phyloP scores from a whole-genome alignment of 2,797 vertebrate species.

The Lepilemur ruficaudatus region DNA sequence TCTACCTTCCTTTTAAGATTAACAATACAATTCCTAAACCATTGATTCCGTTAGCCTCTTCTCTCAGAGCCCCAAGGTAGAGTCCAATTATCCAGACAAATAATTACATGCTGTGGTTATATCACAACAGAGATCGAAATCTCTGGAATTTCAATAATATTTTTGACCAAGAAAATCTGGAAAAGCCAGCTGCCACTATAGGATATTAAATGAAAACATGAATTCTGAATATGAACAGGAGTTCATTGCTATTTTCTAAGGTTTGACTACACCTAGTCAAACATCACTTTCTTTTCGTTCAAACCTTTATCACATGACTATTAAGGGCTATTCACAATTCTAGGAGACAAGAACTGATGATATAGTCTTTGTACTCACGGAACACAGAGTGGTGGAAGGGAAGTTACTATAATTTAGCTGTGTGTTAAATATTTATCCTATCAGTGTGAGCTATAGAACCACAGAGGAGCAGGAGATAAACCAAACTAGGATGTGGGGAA shows the following conservation, averaged over 20 bases:
- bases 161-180: constrained; percentile 5
- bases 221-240: neutral
- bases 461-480: neutral
- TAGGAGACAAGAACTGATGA: neutral
- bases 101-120: neutral
- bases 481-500: neutral
- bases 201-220: neutral
- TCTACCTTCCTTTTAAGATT: constrained; percentile 59
- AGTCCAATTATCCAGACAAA: constrained; percentile 50
- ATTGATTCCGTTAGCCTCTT: constrained; percentile 25
- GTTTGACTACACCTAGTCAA: neutral
- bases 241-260: neutral
- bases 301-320: neutral
- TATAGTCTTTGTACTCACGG: neutral
- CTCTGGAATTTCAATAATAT: neutral
- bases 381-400: neutral
- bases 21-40: constrained; percentile 56
- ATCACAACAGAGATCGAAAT: constrained; percentile 32
- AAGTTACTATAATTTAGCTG: neutral
- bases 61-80: constrained; percentile 17
- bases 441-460: neutral
- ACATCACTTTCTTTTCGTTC: neutral
- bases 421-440: neutral
- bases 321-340: neutral
- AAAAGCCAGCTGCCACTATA: neutral